Evolutionary conservation across 2,888 invertebrate species (phyloP).

Genomic region (Stratiomys singularior): DNA sequence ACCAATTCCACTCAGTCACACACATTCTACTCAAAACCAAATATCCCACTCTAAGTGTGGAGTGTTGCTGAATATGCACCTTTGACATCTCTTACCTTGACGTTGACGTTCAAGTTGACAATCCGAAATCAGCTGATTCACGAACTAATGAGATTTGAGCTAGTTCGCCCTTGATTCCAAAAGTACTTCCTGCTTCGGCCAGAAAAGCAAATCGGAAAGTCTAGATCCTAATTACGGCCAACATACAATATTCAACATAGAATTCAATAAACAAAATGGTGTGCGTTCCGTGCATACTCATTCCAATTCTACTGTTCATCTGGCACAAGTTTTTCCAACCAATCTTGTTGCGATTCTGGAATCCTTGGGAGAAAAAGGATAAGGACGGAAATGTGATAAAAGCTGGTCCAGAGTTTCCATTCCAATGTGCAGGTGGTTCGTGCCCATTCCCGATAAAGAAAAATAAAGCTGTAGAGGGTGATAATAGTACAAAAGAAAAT

Average conservation of each 20-base stretch:
- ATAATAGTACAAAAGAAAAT: neutral
- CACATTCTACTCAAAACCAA: neutral
- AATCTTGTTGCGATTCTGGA: constrained; percentile 82
- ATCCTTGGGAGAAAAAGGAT: constrained; percentile 78
- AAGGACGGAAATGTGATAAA: constrained; percentile 69
- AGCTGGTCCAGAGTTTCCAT: constrained; percentile 69
- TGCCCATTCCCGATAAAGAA: constrained; percentile 63
- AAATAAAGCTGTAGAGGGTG: constrained; percentile 57
- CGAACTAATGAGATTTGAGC: neutral
- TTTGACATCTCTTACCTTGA: neutral
- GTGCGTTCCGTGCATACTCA: constrained; percentile 86
- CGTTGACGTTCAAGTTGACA: too few species aligned
- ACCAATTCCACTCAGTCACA: neutral
- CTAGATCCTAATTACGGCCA: neutral
- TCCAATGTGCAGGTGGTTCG: constrained; percentile 71
- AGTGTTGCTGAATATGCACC: neutral
- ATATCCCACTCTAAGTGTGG: neutral
- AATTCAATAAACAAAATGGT: constrained; percentile 69
- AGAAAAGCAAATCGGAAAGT: neutral
- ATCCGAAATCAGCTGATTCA: constrained; percentile 30
- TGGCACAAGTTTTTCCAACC: constrained; percentile 90
- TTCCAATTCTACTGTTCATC: constrained; percentile 82
- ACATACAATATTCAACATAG: too few species aligned
- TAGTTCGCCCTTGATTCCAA: too few species aligned
- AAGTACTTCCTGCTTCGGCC: neutral